A percentile compares a stretch with the other conserved stretches of the same genome.
Conservation (phyloP, 1,140 invertebrate genomes). For the Aphis gossypii region DNA sequence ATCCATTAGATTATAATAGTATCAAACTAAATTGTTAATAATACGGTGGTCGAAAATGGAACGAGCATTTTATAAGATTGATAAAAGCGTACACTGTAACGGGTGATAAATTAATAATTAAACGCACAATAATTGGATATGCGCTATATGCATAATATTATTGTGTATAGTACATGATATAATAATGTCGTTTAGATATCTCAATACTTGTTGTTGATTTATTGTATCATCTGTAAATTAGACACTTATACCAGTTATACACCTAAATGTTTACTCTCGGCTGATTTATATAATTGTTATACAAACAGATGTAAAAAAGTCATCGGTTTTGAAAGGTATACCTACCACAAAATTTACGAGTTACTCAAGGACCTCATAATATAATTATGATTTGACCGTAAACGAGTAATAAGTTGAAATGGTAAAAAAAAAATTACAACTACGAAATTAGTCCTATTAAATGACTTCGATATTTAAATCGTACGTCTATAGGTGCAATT, state of each 20-base stretch:
- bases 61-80: background rate
- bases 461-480: background rate
- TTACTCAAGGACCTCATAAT: background rate
- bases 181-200: background rate
- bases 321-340: slow-evolving; percentile 12
- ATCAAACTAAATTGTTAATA: background rate
- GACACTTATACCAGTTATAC: background rate
- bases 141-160: background rate
- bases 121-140: background rate
- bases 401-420: background rate
- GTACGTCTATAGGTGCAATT: background rate
- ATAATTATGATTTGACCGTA: background rate
- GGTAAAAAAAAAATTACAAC: background rate
- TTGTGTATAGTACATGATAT: background rate
- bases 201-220: background rate
- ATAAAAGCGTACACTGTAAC: background rate
- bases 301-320: background rate
- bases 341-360: background rate
- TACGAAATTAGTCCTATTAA: background rate
- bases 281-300: background rate
- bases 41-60: background rate
- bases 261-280: background rate
- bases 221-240: background rate
- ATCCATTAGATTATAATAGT: background rate
- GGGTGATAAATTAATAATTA: background rate